These are phyloP conservation scores for Cinclus mexicanus DNA, from an alignment of 2,113 vertebrate genomes.

Conservation along the genomic window DNA sequence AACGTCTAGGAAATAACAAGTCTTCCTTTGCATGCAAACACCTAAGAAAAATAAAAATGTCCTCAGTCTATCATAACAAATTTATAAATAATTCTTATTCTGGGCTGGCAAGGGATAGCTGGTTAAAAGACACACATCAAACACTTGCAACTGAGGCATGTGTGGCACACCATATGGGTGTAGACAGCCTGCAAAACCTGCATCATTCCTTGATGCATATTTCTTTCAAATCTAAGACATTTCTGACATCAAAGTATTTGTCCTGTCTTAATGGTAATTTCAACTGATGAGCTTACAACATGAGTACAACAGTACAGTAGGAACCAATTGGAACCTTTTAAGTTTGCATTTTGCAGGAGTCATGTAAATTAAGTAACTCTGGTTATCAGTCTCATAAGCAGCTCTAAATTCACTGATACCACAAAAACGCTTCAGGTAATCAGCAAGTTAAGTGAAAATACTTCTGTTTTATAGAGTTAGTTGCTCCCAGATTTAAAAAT, in stretches of 20 bases:
- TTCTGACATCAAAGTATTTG: neutral
- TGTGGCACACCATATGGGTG: neutral
- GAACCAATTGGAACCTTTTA: neutral
- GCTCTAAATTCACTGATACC: neutral
- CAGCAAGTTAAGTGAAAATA: slow-evolving; percentile 14
- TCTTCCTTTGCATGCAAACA: neutral
- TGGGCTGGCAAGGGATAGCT: neutral
- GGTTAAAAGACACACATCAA: neutral
- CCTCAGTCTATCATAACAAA: neutral
- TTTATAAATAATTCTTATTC: neutral
- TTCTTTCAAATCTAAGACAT: neutral
- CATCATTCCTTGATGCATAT: neutral
- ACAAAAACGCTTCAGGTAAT: slow-evolving; percentile 21
- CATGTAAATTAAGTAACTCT: neutral
- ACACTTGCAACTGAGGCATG: neutral
- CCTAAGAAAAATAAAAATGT: neutral
- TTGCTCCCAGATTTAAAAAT: slow-evolving; percentile 29
- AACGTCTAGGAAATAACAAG: neutral
- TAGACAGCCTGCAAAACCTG: neutral
- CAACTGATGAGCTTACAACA: neutral
- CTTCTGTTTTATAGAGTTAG: neutral
- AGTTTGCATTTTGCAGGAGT: neutral
- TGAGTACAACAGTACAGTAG: neutral
- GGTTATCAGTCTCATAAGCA: neutral
- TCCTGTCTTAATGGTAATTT: neutral